phyloP scores from a whole-genome alignment of 2,113 vertebrate genomes.

The Rhinogobius similis region DNA sequence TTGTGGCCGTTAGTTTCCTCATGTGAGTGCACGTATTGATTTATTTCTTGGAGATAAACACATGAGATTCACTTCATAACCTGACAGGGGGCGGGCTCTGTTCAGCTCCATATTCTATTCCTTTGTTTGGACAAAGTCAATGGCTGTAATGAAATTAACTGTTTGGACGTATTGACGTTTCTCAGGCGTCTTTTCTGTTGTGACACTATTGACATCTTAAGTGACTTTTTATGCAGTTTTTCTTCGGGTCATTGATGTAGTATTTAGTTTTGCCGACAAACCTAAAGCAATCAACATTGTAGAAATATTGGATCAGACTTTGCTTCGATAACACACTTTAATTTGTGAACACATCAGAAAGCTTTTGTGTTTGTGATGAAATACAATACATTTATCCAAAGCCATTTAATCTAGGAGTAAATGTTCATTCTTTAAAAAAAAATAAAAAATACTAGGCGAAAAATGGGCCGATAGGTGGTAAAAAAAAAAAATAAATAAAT shows the following conservation, averaged over 20 bases:
- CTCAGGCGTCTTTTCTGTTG: conserved; percentile 49
- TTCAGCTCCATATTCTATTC: conserved; percentile 52
- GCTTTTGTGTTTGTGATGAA: conserved; percentile 19
- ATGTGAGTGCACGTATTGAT: too few relatives aligned
- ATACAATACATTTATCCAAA: conserved; percentile 28
- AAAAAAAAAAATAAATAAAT: too few relatives aligned
- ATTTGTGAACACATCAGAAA: conserved; percentile 37
- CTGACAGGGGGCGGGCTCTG: too few relatives aligned
- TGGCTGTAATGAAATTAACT: conserved; percentile 77
- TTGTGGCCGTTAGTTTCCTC: too few relatives aligned
- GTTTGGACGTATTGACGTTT: conserved; percentile 65
- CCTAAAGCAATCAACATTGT: conserved; percentile 50
- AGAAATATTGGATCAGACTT: conserved; percentile 45
- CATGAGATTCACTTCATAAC: too few relatives aligned
- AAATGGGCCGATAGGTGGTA: too few relatives aligned
- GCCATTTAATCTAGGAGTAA: neutral
- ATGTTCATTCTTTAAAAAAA: neutral
- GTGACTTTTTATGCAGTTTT: conserved; percentile 53
- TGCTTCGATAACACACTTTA: conserved; percentile 26
- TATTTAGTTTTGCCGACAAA: conserved; percentile 29
- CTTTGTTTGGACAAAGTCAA: conserved; percentile 71
- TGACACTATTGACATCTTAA: conserved; percentile 78
- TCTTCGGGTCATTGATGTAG: conserved; percentile 13
- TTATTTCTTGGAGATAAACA: too few relatives aligned
- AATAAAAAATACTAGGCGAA: too few relatives aligned